These are phyloP conservation scores for Clostera curtula DNA, from an alignment of 2,888 invertebrate species.

Conservation along the genomic window DNA sequence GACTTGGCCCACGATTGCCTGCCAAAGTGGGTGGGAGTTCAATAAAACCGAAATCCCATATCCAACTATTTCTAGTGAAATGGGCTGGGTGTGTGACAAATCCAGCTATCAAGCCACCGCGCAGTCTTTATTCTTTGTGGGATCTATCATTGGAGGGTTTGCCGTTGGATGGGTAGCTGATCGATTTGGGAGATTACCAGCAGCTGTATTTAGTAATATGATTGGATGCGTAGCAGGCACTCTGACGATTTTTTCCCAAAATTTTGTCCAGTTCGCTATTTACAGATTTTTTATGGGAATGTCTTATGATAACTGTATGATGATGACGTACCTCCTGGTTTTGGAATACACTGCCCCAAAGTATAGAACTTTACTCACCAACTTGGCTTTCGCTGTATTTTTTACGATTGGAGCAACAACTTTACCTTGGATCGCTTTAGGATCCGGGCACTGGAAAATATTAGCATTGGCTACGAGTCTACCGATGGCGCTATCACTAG, in stretches of 20 bases:
- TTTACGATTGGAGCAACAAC: slow-evolving; percentile 30
- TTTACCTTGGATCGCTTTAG: slow-evolving; percentile 50
- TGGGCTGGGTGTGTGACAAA: slow-evolving; percentile 52
- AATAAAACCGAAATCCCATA: slow-evolving; percentile 52
- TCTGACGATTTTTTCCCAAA: slow-evolving; percentile 32
- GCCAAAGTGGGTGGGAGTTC: slow-evolving; percentile 53
- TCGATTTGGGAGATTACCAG: slow-evolving; percentile 46
- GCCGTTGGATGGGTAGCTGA: slow-evolving; percentile 48
- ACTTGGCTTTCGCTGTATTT: slow-evolving; percentile 46
- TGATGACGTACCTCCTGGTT: slow-evolving; percentile 46
- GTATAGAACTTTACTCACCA: slow-evolving; percentile 47
- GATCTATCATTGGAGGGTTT: slow-evolving; percentile 49
- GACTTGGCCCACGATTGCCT: slow-evolving; percentile 32
- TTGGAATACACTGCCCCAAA: slow-evolving; percentile 51
- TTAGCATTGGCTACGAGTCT: slow-evolving; percentile 43
- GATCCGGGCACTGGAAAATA: slow-evolving; percentile 47
- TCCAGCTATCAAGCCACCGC: slow-evolving; percentile 49
- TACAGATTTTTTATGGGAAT: slow-evolving; percentile 52
- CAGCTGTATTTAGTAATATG: slow-evolving; percentile 37
- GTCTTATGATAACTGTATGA: slow-evolving; percentile 54
- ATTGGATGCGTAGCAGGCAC: slow-evolving; percentile 43
- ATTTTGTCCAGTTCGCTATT: slow-evolving; percentile 36
- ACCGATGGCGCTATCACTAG: slow-evolving; percentile 36
- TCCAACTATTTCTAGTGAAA: slow-evolving; percentile 45
- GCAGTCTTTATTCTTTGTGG: slow-evolving; percentile 47